Conservation (phyloP, 2,797 vertebrate genomes). For the Perodicticus potto region DNA sequence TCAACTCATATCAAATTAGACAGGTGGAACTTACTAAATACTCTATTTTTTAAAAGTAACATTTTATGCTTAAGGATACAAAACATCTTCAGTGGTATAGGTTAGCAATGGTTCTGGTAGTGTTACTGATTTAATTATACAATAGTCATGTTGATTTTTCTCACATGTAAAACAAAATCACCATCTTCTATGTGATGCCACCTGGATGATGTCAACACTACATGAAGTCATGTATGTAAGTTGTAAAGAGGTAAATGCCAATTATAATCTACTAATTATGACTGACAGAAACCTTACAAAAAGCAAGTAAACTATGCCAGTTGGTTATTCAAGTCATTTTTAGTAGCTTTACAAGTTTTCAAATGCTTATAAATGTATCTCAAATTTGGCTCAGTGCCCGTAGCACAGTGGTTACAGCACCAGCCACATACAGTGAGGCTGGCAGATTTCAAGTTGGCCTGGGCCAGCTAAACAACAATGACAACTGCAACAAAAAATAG, state of each 20-base stretch:
- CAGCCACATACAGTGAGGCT: too few relatives aligned
- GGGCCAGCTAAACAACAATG: too few relatives aligned
- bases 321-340: conserved; percentile 31
- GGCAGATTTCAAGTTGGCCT: too few relatives aligned
- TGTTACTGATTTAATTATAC: neutral
- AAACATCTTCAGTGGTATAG: neutral
- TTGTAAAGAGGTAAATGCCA: conserved; percentile 7
- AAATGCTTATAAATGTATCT: conserved; percentile 37
- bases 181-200: neutral
- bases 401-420: too few relatives aligned
- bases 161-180: neutral
- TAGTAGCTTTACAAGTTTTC: conserved; percentile 39
- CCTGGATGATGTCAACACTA: neutral
- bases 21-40: too few relatives aligned
- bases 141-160: neutral
- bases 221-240: neutral
- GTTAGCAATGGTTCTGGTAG: neutral
- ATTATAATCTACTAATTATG: neutral
- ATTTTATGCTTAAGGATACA: neutral
- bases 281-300: neutral
- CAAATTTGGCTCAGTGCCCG: neutral
- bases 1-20: conserved; percentile 18
- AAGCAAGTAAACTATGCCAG: neutral
- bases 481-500: too few relatives aligned
- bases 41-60: conserved; percentile 9